Evolutionary conservation across 2,113 vertebrate genomes (phyloP), one percentile per base, ranked within the genome.

Genomic region (Eudyptes chrysolophus): DNA sequence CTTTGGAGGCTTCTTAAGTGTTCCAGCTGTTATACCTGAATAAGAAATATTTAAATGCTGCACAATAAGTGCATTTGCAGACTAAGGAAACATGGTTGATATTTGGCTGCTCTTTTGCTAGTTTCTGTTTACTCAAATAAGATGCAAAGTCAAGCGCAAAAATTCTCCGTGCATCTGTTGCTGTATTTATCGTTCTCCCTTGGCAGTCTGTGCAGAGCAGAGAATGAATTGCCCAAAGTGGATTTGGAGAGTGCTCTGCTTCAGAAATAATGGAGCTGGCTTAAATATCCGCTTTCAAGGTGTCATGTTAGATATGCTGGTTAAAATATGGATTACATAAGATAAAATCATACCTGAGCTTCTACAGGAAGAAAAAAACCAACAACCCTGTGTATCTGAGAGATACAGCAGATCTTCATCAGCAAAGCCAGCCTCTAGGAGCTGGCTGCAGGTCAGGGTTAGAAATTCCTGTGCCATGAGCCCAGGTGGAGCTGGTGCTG

Each of bases 211-310:
- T n/a, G 57, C 52, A 52, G 57, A 89, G 44, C 75, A 75, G 49
- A 75, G 49, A 64, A 11, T 18, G 38, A 88, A 71, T 89, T 92
- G 78, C 34, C 69, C 17, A 3, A 24, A 90, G 74, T 79, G 42
- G 48, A 52, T 88, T 76, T 86, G 62, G 70, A 90, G 34, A 74
- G 48, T 49, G 49, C 44, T 48, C 34, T 51, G 49, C 66, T 96
- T 88, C 71, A 80, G 79, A 88, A 94, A 40, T 69, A 92, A 65
- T 16, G 29, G 26, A 79, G 34, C 36, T 76, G n/a, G 36, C 34
- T 90, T 90, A 65, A 72, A 60, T 72, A 80, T 3, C 29, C 2
- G 0, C 58, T 76, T 85, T 80, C 76, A 65, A 85, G 66, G 75
- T 88, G 34, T 52, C 1, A 0, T 26, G 32, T 84, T 92, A 57